phyloP scores from a whole-genome alignment of 1,140 invertebrate genomes.

The Cepaea nemoralis region DNA sequence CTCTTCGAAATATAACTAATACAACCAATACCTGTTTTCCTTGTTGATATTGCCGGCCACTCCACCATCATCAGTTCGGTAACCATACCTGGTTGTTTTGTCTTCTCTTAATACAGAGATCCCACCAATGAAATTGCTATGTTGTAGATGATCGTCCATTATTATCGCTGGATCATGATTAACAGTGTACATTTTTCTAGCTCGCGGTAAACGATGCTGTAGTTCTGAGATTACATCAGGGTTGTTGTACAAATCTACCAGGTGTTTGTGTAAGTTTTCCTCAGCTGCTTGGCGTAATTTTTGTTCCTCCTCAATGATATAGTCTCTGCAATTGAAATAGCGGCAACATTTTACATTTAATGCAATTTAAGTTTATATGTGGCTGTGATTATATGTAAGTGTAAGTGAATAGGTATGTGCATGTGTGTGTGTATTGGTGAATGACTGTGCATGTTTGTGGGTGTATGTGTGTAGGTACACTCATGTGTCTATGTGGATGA shows the following conservation, averaged over 20 bases:
- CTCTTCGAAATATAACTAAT: too few species aligned
- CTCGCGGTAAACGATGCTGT: slow-evolving; percentile 40
- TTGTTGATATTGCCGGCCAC: background rate
- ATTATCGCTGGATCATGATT: background rate
- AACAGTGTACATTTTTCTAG: slow-evolving; percentile 29
- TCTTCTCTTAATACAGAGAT: background rate
- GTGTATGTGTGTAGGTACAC: too few species aligned
- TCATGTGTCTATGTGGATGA: too few species aligned
- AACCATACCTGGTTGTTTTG: background rate
- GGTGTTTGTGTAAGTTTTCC: slow-evolving; percentile 37
- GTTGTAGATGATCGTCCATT: background rate
- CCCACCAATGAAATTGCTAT: background rate
- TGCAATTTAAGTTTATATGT: too few species aligned
- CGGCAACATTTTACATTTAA: too few species aligned
- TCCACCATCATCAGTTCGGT: background rate
- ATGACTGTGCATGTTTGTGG: too few species aligned
- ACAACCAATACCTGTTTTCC: background rate
- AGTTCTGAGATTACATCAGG: slow-evolving; percentile 43
- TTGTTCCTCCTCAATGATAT: slow-evolving; percentile 43
- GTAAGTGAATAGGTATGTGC: too few species aligned
- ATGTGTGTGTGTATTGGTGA: too few species aligned
- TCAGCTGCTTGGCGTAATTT: slow-evolving; percentile 40
- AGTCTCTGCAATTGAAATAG: slow-evolving; percentile 39
- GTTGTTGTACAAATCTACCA: slow-evolving; percentile 46
- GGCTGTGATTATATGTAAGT: too few species aligned